Percentiles rank a stretch among this genome's conserved stretches.
Conservation (phyloP, 2,113 vertebrate genomes). For the Rhizomys pruinosus region DNA sequence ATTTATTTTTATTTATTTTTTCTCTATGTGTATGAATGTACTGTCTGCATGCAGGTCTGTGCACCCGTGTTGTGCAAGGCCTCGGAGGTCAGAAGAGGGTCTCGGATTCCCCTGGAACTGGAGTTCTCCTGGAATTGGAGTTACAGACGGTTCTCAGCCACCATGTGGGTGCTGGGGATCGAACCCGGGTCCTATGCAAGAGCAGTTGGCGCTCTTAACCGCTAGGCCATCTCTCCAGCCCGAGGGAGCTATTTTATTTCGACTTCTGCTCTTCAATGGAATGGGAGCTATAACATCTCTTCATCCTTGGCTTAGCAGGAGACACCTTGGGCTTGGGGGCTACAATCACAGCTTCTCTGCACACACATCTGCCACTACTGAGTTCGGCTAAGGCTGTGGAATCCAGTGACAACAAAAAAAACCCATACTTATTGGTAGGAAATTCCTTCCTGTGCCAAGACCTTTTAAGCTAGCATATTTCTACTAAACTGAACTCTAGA, state of each 20-base stretch:
- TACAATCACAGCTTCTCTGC: not conserved
- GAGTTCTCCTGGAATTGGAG: too few species aligned
- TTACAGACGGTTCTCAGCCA: too few species aligned
- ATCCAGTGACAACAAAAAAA: not conserved
- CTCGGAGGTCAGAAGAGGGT: too few species aligned
- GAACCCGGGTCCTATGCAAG: too few species aligned
- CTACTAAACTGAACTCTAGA: not conserved
- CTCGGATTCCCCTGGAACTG: too few species aligned
- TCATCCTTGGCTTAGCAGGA: not conserved
- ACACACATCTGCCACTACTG: not conserved
- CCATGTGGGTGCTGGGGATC: too few species aligned
- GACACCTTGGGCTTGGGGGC: not conserved
- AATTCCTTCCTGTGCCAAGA: not conserved
- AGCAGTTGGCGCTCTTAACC: too few species aligned
- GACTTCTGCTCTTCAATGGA: not conserved
- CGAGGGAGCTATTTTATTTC: not conserved
- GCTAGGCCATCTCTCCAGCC: too few species aligned
- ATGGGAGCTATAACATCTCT: not conserved
- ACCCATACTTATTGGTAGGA: not conserved
- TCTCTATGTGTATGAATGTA: too few species aligned
- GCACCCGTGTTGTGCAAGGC: too few species aligned
- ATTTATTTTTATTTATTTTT: too few species aligned
- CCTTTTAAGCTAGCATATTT: not conserved
- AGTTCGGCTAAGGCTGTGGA: not conserved
- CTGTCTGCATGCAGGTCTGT: too few species aligned